Base-by-base conservation (phyloP, 2,797 vertebrate species). In the Rhinoraja longicauda region DNA sequence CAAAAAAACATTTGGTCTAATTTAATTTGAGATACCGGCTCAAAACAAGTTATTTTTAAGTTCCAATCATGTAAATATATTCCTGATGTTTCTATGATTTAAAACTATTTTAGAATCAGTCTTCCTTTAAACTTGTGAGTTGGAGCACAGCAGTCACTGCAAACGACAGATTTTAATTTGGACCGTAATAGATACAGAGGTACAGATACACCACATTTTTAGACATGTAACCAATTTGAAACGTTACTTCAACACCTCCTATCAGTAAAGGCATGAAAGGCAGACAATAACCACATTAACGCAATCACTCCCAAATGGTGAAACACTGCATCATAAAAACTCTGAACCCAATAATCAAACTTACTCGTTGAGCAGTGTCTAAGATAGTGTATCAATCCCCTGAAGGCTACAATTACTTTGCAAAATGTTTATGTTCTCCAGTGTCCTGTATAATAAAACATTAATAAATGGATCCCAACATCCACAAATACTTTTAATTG, bases 251-350 rank as follows among this genome's bases (percentile, higher is more conserved):
- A 45, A 4, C 45, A 57, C 36, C 21, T 70, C 32, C 64, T 90
- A 90, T 39, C 32, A 70, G 15, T 32, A 24, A 67, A 92, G 45
- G 39, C 53, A 91, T 70, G 45, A 73, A 45, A 75, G 19, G n/a
- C 17, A 17, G 84, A 59, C 62, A 88, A 32, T 8, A 75, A 75
- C 70, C 53, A 12, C 75, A 90, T 39, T 75, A 73, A 75, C 2
- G 21, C 88, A 90, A 92, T 73, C 92, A 92, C 70, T 75, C 90
- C 13, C 88, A 92, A 24, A 57, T 57, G 70, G 70, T 75, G 45
- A 92, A 73, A 92, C 32, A 39, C 53, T 91, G 64, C 70, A 57
- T 92, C 45, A 73, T 92, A 92, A 92, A 92, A 92, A 73, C 53
- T 19, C 72, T 26, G 26, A 9, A 26, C 19, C 67, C 67, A 73